Evolutionary conservation across 2,113 vertebrate species (phyloP).

Genomic region (Apteryx mantelli): DNA sequence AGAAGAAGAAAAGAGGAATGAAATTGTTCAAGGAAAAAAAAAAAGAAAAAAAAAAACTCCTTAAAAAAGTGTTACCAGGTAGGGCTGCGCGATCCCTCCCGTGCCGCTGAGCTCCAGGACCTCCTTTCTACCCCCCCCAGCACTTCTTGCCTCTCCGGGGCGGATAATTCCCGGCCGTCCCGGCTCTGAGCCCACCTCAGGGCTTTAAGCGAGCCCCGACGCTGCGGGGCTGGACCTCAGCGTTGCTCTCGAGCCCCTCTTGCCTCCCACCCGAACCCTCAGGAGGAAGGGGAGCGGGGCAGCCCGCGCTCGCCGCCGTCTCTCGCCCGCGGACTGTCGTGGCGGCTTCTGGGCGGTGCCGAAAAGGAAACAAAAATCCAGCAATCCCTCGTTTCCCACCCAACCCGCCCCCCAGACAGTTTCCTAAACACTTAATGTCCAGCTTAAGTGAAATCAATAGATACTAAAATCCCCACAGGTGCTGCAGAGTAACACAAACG

Average conservation of each 20-base stretch:
- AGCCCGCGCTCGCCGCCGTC: not conserved
- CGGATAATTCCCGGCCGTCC: not conserved
- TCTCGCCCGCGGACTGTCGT: not conserved
- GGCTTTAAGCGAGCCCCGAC: not conserved
- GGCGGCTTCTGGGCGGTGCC: slow-evolving; percentile 1
- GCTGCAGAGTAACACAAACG: not conserved
- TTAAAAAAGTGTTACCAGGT: not conserved
- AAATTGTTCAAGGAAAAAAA: not conserved
- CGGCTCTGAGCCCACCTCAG: not conserved
- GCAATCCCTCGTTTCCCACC: not conserved
- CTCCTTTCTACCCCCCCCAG: not conserved
- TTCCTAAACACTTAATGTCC: slow-evolving; percentile 66
- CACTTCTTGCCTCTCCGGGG: not conserved
- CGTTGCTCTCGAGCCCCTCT: not conserved
- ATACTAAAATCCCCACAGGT: not conserved
- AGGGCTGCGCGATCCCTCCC: not conserved
- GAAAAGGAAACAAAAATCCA: slow-evolving; percentile 36
- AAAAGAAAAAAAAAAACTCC: not conserved
- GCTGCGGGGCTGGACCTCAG: not conserved
- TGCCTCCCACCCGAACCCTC: not conserved
- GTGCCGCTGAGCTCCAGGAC: not conserved
- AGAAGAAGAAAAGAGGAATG: not conserved
- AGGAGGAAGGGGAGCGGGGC: not conserved
- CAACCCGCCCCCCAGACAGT: not conserved
- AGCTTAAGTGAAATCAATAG: slow-evolving; percentile 69